Evolutionary conservation across 1,140 invertebrate genomes (phyloP), one percentile per base, ranked within the genome.

Genomic region (Drosophila equinoxialis): DNA sequence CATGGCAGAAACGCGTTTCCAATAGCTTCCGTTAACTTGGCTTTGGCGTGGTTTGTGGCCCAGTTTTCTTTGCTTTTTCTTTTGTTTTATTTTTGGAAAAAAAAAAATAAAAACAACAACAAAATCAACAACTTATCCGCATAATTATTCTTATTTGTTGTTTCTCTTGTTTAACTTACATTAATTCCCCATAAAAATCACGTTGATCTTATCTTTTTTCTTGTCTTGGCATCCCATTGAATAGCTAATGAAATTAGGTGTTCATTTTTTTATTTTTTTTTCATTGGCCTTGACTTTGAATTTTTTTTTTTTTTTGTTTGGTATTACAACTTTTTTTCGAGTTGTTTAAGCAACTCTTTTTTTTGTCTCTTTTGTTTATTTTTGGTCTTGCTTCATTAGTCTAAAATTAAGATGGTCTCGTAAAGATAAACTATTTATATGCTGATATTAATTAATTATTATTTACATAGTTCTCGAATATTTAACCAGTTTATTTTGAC

Each of bases 1-100:
- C 70, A 77, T 84, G 77, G 65, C 68, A 65, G 5, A 71, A 71
- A 59, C 69, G 55, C 57, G 58, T 66, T 66, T 41, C 33, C 54
- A 77, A 81, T 58, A 59, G 77, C 81, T 85, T 85, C 81, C 81
- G 81, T 65, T 74, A 58, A 69, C 45, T 51, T 51, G 45, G 17
- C 45, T 65, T 65, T 59, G 61, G 59, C 61, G 42, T 13, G 23
- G 17, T 45, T 48, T 51, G 17, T 59, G 57, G 57, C 57, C 33
- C 30, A 59, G 33, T 63, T 51, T 51, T 51, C 45, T 23, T 51
- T 51, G 20, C 45, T 51, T 51, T 48, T 51, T 51, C 45, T 51
- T 51, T 51, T 51, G 17, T 51, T 51, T 51, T 23, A 7, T 10
- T 6, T 8, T 48, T 20, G 8, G 6, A 4, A 37, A 37, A 37